These are phyloP conservation scores for Pammene aurita DNA, from an alignment of 2,888 invertebrate genomes.

Conservation along the genomic window DNA sequence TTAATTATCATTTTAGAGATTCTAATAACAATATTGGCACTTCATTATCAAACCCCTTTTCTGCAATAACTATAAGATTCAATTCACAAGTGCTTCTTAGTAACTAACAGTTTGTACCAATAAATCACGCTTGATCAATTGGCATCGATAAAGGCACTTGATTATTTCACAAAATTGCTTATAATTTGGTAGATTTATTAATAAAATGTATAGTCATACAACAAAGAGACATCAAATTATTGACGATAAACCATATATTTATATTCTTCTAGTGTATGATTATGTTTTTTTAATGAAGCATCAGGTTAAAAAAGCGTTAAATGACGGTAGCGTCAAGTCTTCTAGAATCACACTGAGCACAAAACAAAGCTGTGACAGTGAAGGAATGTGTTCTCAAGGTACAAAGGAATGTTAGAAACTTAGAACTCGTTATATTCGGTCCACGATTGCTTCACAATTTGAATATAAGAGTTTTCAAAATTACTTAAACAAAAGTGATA, in stretches of 20 bases:
- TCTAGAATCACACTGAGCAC: slow-evolving; percentile 58
- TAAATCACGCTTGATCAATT: neutral
- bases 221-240: too few species aligned
- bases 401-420: slow-evolving; percentile 42
- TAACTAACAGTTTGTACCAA: neutral
- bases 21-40: slow-evolving; percentile 41
- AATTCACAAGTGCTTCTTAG: slow-evolving; percentile 8
- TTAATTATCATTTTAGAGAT: slow-evolving; percentile 36
- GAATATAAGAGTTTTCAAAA: neutral
- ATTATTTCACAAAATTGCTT: neutral
- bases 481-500: too few species aligned
- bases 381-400: slow-evolving; percentile 57
- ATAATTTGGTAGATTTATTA: neutral
- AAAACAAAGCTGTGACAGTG: slow-evolving; percentile 53
- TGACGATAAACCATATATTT: too few species aligned
- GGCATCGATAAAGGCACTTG: slow-evolving; percentile 8
- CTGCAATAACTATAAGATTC: slow-evolving; percentile 5
- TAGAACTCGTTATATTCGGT: slow-evolving; percentile 13
- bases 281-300: slow-evolving; percentile 25
- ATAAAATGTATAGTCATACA: too few species aligned
- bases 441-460: neutral
- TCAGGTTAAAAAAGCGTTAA: slow-evolving; percentile 50
- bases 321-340: slow-evolving; percentile 50
- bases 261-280: too few species aligned
- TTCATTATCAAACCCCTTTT: slow-evolving; percentile 13